phyloP scores from a whole-genome alignment of 1,140 invertebrate genomes.

The Papilio machaon region DNA sequence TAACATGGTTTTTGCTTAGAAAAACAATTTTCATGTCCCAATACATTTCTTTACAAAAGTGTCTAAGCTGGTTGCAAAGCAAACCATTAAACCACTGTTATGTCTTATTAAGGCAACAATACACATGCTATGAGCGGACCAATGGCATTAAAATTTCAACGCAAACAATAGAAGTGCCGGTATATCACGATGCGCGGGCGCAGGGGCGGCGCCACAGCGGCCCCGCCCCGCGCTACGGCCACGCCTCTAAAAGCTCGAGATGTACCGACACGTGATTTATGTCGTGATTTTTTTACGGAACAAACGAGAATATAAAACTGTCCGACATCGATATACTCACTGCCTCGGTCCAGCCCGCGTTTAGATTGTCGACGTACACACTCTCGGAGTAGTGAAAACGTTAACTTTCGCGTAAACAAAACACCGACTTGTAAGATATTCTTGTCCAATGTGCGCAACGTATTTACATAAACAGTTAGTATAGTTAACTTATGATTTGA shows the following conservation, averaged over 20 bases:
- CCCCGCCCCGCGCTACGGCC: constrained; percentile 54
- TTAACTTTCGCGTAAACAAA: constrained; percentile 7
- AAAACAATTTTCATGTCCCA: neutral
- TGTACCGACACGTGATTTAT: constrained; percentile 54
- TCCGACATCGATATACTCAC: constrained; percentile 36
- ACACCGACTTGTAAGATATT: neutral
- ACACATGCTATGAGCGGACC: constrained; percentile 43
- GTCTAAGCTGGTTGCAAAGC: constrained; percentile 3
- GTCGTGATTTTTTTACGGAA: constrained; percentile 49
- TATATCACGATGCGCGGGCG: constrained; percentile 61
- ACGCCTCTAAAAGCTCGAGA: constrained; percentile 48
- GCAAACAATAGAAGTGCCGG: constrained; percentile 57
- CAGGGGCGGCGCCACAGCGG: constrained; percentile 49
- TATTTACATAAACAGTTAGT: neutral
- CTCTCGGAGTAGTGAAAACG: neutral
- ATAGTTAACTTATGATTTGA: neutral
- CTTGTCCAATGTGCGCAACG: neutral
- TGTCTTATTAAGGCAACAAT: constrained; percentile 33
- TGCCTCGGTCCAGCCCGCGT: neutral
- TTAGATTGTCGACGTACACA: constrained; percentile 14
- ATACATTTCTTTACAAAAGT: neutral
- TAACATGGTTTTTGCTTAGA: too few species aligned
- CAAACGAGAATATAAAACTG: constrained; percentile 46
- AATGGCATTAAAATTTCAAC: constrained; percentile 49
- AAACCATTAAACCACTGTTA: constrained; percentile 5